phyloP scores from a whole-genome alignment of 2,113 vertebrate genomes.

The Grallaria varia region DNA sequence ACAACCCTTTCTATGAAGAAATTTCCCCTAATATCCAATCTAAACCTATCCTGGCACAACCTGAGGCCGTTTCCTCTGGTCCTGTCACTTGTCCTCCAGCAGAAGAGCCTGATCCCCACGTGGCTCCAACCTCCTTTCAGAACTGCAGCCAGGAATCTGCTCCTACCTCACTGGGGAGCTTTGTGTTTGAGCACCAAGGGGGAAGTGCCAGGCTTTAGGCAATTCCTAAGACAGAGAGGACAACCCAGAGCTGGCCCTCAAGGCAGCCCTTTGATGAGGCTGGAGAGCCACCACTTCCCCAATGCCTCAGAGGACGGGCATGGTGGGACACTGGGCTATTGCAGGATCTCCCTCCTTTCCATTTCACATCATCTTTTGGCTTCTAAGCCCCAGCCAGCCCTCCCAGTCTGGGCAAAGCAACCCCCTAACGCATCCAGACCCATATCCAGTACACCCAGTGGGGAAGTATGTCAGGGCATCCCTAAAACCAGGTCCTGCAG shows the following conservation, averaged over 20 bases:
- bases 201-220: not conserved
- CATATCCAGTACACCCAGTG: fast-evolving
- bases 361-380: not conserved
- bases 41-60: not conserved
- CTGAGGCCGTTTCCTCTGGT: not conserved
- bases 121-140: not conserved
- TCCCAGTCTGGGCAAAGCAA: not conserved
- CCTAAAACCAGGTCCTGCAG: not conserved
- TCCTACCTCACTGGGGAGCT: not conserved
- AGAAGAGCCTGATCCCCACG: not conserved
- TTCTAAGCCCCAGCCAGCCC: not conserved
- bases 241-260: not conserved
- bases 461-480: not conserved
- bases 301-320: not conserved
- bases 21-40: not conserved
- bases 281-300: not conserved
- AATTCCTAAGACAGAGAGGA: not conserved
- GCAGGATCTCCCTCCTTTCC: not conserved
- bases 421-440: not conserved
- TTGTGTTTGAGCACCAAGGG: not conserved
- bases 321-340: not conserved
- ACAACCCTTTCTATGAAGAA: not conserved
- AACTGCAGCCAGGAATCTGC: not conserved
- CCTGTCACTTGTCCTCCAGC: not conserved
- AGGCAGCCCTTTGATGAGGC: not conserved